Percentiles rank a stretch among this genome's conserved stretches.
Conservation (phyloP, 2,113 vertebrate species). For the Stegastes partitus region DNA sequence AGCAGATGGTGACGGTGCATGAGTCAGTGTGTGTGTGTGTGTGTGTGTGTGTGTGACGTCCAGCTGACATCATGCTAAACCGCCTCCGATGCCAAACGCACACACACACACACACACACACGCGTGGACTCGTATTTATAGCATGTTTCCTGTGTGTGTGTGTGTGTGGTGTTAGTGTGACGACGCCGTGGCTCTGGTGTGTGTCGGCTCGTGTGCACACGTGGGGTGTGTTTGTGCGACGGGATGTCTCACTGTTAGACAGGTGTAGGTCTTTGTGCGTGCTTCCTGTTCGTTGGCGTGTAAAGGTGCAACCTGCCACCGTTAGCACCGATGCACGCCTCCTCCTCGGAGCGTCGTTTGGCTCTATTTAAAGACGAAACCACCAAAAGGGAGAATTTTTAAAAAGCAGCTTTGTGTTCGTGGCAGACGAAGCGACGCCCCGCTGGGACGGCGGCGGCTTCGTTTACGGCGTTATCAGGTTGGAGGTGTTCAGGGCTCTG, state of each 20-base stretch:
- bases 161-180: neutral
- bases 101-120: too few relatives aligned
- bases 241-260: constrained; percentile 6
- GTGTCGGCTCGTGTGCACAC: neutral
- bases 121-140: constrained; percentile 41
- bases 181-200: neutral
- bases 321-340: constrained; percentile 15
- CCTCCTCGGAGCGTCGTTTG: constrained; percentile 29
- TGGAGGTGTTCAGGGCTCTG: constrained; percentile 1
- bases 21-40: constrained; percentile 59
- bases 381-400: constrained; percentile 11
- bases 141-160: neutral
- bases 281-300: constrained; percentile 55
- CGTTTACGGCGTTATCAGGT: constrained; percentile 1
- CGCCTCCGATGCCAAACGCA: constrained; percentile 51
- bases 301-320: constrained; percentile 71
- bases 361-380: constrained; percentile 42
- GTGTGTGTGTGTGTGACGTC: constrained; percentile 64
- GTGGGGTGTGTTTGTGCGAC: constrained; percentile 1
- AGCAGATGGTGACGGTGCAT: constrained; percentile 78
- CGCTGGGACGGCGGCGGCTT: constrained; percentile 13
- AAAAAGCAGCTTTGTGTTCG: constrained; percentile 20
- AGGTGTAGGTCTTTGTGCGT: constrained; percentile 53
- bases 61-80: constrained; percentile 68
- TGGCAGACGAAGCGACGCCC: constrained; percentile 25